Evolutionary conservation across 2,113 vertebrate genomes (phyloP), one percentile per base, ranked within the genome.

Genomic region (Piliocolobus tephrosceles): DNA sequence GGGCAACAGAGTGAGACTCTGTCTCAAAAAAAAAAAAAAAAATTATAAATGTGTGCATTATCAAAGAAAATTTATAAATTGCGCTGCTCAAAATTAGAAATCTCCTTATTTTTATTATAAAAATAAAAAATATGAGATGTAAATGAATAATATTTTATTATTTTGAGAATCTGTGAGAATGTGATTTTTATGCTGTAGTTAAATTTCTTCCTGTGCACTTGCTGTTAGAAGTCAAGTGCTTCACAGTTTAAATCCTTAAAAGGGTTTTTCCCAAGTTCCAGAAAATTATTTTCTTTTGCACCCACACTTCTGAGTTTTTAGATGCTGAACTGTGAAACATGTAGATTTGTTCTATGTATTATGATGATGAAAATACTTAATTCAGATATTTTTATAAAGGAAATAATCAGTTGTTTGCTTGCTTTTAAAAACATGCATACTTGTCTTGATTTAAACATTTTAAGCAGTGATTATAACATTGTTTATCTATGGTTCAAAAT

Each of bases 161-260:
- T 96, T 97, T 95, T 78, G 57, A 94, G 86, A 97, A 76, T 78
- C 61, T 96, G 32, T 84, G 79, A 97, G 96, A 96, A 91, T 95
- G 70, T 96, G 89, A 90, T 70, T 73, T 93, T 72, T 72, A 30
- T 66, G 66, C 23, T 68, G 30, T 73, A 6, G 30, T 72, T 89
- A 78, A 50, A 78, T 70, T 95, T 91, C 81, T 95, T 93, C 91
- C 57, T 81, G 5, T 78, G 68, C 61, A 40, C 50, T 95, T 96
- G 86, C 40, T 92, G 14, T 84, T 73, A 91, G 47, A 86, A 88
- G 87, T 96, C 86, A 93, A 95, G n/a, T 91, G 93, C 23, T 97
- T 98, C 40, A 90, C 61, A 64, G 95, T 43, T 86, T 90, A 93
- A 84, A 89, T 45, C 22, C 27, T 93, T 95, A 57, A 90, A 92